A percentile compares a stretch with the other conserved stretches of the same genome.
phyloP scores from a whole-genome alignment of 2,797 vertebrate genomes.

The Microhierax caerulescens region DNA sequence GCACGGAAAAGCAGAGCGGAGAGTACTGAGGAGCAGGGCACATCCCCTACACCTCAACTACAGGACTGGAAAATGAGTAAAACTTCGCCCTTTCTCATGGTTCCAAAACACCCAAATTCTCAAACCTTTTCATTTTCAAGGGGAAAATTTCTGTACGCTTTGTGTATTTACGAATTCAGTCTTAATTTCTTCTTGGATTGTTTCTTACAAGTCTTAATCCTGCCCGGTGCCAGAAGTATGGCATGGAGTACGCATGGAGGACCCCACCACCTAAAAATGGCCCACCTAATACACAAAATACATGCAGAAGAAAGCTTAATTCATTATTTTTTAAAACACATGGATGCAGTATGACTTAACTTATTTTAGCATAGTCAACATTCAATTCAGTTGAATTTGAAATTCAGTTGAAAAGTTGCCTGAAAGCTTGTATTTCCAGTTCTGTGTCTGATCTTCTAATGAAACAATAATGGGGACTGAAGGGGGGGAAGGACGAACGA shows the following conservation, averaged over 20 bases:
- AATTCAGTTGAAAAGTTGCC: too few relatives aligned
- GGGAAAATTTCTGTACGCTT: not conserved
- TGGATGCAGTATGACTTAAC: not conserved
- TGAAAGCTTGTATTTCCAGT: not conserved
- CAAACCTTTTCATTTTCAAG: rapidly evolving
- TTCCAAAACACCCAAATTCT: not conserved
- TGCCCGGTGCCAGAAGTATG: not conserved
- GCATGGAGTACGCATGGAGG: not conserved
- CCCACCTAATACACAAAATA: not conserved
- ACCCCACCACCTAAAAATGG: not conserved
- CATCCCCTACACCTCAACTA: not conserved
- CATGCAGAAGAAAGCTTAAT: not conserved
- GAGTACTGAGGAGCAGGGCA: not conserved
- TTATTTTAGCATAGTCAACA: not conserved
- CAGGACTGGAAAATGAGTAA: not conserved
- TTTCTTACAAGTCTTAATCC: not conserved
- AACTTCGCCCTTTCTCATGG: not conserved
- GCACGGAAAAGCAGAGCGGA: not conserved
- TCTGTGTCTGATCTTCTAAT: not conserved
- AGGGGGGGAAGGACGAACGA: not conserved
- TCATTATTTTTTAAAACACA: not conserved
- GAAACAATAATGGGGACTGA: not conserved
- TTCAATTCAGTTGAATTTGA: not conserved
- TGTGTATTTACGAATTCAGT: not conserved
- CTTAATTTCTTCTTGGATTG: not conserved